A percentile compares a stretch with the other conserved stretches of the same genome.
These are phyloP conservation scores for Polylopha cassiicola DNA, from an alignment of 2,888 invertebrate species.

Conservation along the genomic window DNA sequence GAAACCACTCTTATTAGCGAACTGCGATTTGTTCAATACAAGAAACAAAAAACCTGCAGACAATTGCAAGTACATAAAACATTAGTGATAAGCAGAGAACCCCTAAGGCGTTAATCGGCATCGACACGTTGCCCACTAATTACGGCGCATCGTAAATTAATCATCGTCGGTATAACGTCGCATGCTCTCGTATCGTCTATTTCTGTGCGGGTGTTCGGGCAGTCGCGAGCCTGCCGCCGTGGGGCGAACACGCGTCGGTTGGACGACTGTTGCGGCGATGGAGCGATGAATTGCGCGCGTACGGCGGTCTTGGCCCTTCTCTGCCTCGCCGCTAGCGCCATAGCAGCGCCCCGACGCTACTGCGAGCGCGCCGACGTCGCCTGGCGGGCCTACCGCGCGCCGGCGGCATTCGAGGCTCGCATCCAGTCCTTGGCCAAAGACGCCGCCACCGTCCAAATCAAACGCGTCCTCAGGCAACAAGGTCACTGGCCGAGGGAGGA, in stretches of 20 bases:
- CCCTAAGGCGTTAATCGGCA: slow-evolving; percentile 34
- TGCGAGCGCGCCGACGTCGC: slow-evolving; percentile 75
- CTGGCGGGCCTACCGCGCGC: slow-evolving; percentile 72
- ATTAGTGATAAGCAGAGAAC: slow-evolving; percentile 22
- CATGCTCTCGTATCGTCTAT: slow-evolving; percentile 48
- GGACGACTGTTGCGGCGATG: slow-evolving; percentile 60
- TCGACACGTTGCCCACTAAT: slow-evolving; percentile 49
- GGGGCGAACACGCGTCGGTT: slow-evolving; percentile 46
- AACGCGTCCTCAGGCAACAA: slow-evolving; percentile 60
- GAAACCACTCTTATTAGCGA: too few species aligned
- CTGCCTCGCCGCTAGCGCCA: slow-evolving; percentile 53
- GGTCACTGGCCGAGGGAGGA: slow-evolving; percentile 66
- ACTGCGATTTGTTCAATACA: too few species aligned
- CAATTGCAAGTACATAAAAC: too few species aligned
- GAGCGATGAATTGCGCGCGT: slow-evolving; percentile 73
- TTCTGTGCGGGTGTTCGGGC: slow-evolving; percentile 61
- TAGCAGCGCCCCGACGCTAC: slow-evolving; percentile 62
- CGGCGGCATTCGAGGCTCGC: slow-evolving; percentile 71
- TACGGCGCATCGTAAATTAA: slow-evolving; percentile 45
- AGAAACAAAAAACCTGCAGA: too few species aligned
- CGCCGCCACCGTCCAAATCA: slow-evolving; percentile 67
- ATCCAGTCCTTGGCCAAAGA: slow-evolving; percentile 61
- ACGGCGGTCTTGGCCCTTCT: slow-evolving; percentile 71
- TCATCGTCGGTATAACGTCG: slow-evolving; percentile 27
- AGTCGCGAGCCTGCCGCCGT: slow-evolving; percentile 72